Conservation (phyloP, 2,797 vertebrate genomes). For the Schizothorax lantsangensis region DNA sequence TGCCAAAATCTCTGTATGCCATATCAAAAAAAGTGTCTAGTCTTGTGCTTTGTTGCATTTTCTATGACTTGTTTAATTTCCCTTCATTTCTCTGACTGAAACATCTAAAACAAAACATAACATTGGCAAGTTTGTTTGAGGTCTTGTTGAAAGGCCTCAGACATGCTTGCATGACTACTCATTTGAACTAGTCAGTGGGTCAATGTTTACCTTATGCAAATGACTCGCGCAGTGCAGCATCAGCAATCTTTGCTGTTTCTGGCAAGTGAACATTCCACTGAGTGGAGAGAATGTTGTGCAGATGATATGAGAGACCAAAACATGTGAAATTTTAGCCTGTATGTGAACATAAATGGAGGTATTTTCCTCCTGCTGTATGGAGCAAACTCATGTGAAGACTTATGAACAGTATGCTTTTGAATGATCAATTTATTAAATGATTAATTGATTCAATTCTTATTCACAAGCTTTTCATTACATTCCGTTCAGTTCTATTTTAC, state of each 20-base stretch:
- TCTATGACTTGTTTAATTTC: slow-evolving; percentile 39
- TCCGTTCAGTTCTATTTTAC: background rate
- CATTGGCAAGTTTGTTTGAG: slow-evolving; percentile 53
- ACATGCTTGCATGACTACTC: slow-evolving; percentile 17
- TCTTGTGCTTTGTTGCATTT: slow-evolving; percentile 59
- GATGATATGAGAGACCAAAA: slow-evolving; percentile 4
- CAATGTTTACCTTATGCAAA: slow-evolving; percentile 42
- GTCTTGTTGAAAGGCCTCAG: slow-evolving; percentile 39
- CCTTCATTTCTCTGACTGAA: slow-evolving; percentile 54
- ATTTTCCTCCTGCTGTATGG: background rate
- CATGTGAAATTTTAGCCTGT: background rate
- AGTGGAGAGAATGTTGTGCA: background rate
- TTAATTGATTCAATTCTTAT: background rate
- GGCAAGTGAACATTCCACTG: background rate
- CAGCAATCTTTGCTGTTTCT: slow-evolving; percentile 39
- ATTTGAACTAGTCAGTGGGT: slow-evolving; percentile 14
- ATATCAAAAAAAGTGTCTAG: slow-evolving; percentile 58
- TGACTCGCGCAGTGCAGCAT: slow-evolving; percentile 8
- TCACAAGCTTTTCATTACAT: background rate
- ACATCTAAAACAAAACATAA: slow-evolving; percentile 55
- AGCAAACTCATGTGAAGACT: background rate
- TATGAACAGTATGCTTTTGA: background rate
- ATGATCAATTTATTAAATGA: background rate
- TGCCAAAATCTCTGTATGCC: slow-evolving; percentile 52
- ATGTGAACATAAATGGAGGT: background rate